Evolutionary conservation across 2,113 vertebrate species (phyloP).

Genomic region (Ptychochromis oligacanthus): DNA sequence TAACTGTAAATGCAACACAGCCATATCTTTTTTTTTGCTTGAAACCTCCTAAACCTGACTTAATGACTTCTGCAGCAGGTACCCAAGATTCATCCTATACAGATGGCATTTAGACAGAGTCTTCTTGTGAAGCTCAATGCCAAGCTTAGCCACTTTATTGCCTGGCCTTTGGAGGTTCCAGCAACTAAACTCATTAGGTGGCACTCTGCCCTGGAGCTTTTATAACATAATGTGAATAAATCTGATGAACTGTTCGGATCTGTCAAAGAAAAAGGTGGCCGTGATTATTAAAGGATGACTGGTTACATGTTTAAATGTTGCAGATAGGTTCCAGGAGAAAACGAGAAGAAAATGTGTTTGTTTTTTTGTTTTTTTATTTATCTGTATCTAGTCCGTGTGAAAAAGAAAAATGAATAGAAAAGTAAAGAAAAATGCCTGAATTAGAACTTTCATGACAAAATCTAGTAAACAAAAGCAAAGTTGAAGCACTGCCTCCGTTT

Average conservation of each 20-base stretch:
- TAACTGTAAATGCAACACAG: background rate
- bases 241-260: background rate
- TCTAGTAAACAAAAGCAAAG: background rate
- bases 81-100: constrained; percentile 13
- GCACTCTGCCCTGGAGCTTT: background rate
- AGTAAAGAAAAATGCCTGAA: background rate
- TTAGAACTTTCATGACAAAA: constrained; percentile 1
- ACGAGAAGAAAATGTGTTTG: background rate
- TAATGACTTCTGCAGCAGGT: background rate
- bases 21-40: background rate
- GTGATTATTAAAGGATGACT: background rate
- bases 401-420: too few species aligned
- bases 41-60: constrained; percentile 23
- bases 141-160: constrained; percentile 28
- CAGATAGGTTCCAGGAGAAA: background rate
- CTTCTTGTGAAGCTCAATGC: constrained; percentile 12
- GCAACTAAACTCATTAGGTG: constrained; percentile 21
- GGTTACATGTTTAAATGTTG: background rate
- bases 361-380: background rate
- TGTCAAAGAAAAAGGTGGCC: background rate
- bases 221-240: constrained; percentile 14
- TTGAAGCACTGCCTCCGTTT: background rate
- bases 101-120: constrained; percentile 26
- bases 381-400: background rate
- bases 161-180: constrained; percentile 37